Evolutionary conservation across 2,888 invertebrate species (phyloP), one percentile per base, ranked within the genome.

Genomic region (Eristalinus sepulchralis): DNA sequence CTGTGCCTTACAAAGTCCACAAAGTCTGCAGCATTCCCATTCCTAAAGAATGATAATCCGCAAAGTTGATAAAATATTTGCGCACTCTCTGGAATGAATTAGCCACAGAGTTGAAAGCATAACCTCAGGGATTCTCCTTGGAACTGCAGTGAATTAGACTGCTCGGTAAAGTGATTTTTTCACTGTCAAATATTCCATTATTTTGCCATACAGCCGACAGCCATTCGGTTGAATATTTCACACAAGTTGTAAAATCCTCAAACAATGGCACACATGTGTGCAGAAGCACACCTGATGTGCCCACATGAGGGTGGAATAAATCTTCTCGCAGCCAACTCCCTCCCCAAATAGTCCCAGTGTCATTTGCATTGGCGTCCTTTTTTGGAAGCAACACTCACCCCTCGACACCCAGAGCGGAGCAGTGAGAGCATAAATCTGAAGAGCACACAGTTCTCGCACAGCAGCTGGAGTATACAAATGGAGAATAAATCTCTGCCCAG

Each of bases 401-500:
- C 36, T n/a, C n/a, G n/a, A n/a, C 13, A 5, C 36, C 11, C 10
- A 1, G 2, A n/a, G 22, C 10, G 20, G 20, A 55, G 20, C 20
- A 24, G 13, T 22, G 57, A 57, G 10, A 22, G 57, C 57, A 24
- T 27, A 57, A 22, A 57, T 57, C 24, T 57, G 6, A 57, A 57
- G 6, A 24, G 13, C 24, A 17, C 27, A 17, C 47, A 6, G 47
- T 17, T 17, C 47, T 17, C 39, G 20, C 36, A 22, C 67, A 73
- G 66, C 31, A 67, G 72, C 27, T 27, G 27, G 27, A 27, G 27
- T 27, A 27, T 5, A 27, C 78, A 78, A 20, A 64, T 83, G 68
- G 78, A 67, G 47, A 47, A 47, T 68, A 64, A 68, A 64, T 57
- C 67, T 27, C 36, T 62, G 33, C 27, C 36, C 34, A 33, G 67